phyloP scores from a whole-genome alignment of 2,797 vertebrate genomes.

The Hypotaenidia okinawae region DNA sequence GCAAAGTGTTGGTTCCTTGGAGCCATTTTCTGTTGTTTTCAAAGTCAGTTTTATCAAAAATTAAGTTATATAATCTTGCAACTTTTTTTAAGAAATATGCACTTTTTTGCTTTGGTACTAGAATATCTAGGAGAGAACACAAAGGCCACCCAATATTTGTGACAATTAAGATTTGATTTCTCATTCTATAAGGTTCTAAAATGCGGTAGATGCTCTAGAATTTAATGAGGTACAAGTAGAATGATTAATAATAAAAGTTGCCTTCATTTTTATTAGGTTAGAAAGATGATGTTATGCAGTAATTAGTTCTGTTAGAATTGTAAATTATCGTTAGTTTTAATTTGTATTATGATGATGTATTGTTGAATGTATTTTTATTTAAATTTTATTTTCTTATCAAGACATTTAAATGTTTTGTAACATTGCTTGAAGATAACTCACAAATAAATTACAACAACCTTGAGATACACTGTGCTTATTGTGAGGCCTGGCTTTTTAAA shows the following conservation, averaged over 20 bases:
- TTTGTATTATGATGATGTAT: conserved; percentile 72
- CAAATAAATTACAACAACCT: conserved; percentile 69
- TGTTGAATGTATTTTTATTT: conserved; percentile 85
- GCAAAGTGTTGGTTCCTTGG: conserved; percentile 36
- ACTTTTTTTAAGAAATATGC: conserved; percentile 25
- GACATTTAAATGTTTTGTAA: conserved; percentile 82
- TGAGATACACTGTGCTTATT: neutral
- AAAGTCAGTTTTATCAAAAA: conserved; percentile 33
- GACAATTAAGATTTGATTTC: conserved; percentile 38
- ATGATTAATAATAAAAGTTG: conserved; percentile 51
- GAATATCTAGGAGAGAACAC: conserved; percentile 30
- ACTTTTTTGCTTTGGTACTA: conserved; percentile 74
- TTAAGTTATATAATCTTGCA: neutral
- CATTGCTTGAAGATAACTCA: conserved; percentile 77
- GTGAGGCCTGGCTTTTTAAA: neutral
- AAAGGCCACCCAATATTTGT: conserved; percentile 20
- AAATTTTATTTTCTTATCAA: conserved; percentile 86
- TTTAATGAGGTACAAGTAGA: conserved; percentile 63
- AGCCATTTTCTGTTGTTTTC: conserved; percentile 46
- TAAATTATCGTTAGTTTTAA: conserved; percentile 72
- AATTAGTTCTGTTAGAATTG: conserved; percentile 70
- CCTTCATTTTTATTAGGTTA: conserved; percentile 72
- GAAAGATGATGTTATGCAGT: conserved; percentile 62
- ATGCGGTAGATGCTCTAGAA: conserved; percentile 62
- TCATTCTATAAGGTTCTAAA: conserved; percentile 65